Percentiles rank a stretch among this genome's conserved stretches.
These are phyloP conservation scores for Pseudoips prasinana DNA, from an alignment of 2,888 invertebrate species.

Conservation along the genomic window DNA sequence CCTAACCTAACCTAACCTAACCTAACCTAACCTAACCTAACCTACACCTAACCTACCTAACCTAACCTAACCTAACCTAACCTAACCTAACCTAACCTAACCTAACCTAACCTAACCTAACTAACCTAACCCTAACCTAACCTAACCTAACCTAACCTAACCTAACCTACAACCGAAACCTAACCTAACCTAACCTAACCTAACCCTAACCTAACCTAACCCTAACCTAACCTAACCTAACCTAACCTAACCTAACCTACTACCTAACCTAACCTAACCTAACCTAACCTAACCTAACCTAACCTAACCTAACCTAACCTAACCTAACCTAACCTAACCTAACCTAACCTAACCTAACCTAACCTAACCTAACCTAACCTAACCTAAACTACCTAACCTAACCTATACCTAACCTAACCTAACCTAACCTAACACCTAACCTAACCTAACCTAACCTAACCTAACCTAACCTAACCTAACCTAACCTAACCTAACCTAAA, in stretches of 20 bases:
- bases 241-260: conserved; percentile 11
- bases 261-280: conserved; percentile 10
- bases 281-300: conserved; percentile 5
- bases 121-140: conserved; percentile 10
- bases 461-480: conserved; percentile 13
- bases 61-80: conserved; percentile 17
- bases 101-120: conserved; percentile 17
- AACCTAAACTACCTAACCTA: conserved; percentile 4
- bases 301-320: conserved; percentile 6
- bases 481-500: conserved; percentile 13
- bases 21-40: conserved; percentile 13
- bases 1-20: too few species aligned
- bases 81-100: conserved; percentile 15
- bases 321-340: conserved; percentile 10
- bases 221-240: conserved; percentile 10
- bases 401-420: conserved; percentile 8
- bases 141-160: conserved; percentile 12
- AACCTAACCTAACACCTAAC: conserved; percentile 17
- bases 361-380: conserved; percentile 16
- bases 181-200: conserved; percentile 8
- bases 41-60: conserved; percentile 9
- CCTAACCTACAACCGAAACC: conserved; percentile 11
- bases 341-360: conserved; percentile 10
- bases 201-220: conserved; percentile 9
- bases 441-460: conserved; percentile 17